These are phyloP conservation scores for Drosophila cardini DNA, from an alignment of 1,140 invertebrate genomes.

Conservation along the genomic window DNA sequence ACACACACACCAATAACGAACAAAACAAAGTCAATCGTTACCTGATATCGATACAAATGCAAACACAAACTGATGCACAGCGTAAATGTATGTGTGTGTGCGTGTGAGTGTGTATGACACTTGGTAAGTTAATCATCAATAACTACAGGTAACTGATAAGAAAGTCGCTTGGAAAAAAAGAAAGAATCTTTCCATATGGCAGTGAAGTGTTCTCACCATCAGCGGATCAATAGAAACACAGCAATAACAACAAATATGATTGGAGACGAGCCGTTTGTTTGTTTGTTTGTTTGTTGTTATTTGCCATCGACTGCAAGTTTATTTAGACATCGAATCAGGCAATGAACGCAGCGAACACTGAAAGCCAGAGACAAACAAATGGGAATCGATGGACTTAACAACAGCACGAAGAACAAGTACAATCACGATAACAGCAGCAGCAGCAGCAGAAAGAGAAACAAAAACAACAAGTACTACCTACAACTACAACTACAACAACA, in stretches of 20 bases:
- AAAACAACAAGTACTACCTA: not conserved
- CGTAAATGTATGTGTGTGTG: not conserved
- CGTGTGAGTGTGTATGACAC: slow-evolving; percentile 5
- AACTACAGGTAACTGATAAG: slow-evolving; percentile 41
- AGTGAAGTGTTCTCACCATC: slow-evolving; percentile 15
- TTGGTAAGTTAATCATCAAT: slow-evolving; percentile 16
- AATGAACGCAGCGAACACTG: slow-evolving; percentile 51
- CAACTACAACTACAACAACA: not conserved
- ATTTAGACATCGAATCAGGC: slow-evolving; percentile 71
- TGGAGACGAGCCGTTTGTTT: slow-evolving; percentile 20
- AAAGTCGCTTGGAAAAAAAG: not conserved
- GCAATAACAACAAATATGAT: slow-evolving; percentile 44
- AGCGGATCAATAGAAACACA: slow-evolving; percentile 19
- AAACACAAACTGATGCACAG: slow-evolving; percentile 32
- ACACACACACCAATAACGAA: slow-evolving; percentile 23
- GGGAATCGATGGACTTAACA: slow-evolving; percentile 21
- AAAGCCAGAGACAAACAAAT: slow-evolving; percentile 27
- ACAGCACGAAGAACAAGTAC: not conserved
- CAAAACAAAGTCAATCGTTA: slow-evolving; percentile 38
- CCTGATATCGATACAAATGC: slow-evolving; percentile 38
- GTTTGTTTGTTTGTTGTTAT: slow-evolving; percentile 32
- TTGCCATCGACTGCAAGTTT: slow-evolving; percentile 45
- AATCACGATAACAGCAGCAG: slow-evolving; percentile 5
- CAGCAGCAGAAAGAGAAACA: not conserved
- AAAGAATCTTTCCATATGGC: slow-evolving; percentile 33